A percentile compares a stretch with the other conserved stretches of the same genome.
phyloP scores from a whole-genome alignment of 2,888 invertebrate genomes.

The Petrolisthes cinctipes region DNA sequence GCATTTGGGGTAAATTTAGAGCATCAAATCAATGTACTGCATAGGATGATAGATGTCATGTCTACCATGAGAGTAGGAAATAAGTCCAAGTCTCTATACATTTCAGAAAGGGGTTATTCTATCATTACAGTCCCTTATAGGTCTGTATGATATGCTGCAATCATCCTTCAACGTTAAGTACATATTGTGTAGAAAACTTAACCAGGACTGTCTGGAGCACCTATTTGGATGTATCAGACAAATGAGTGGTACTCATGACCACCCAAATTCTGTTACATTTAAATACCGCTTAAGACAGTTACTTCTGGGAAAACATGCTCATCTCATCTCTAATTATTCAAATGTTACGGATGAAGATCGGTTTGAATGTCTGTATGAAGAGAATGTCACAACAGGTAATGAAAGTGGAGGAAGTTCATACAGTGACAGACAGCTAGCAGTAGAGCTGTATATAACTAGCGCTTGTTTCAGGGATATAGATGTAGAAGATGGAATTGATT shows the following conservation, averaged over 20 bases:
- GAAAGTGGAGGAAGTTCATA: no score
- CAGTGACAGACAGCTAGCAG: not conserved
- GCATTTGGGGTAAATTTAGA: slow-evolving; percentile 2
- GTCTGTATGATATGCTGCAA: not conserved
- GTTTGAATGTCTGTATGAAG: no score
- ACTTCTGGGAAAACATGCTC: not conserved
- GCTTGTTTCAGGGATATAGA: no score
- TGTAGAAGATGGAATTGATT: no score
- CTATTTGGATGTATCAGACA: not conserved
- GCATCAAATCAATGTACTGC: not conserved
- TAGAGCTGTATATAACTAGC: no score
- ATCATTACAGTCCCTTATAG: not conserved
- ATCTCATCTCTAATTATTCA: no score
- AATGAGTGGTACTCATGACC: no score
- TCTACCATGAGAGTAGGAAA: no score
- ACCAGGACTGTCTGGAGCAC: not conserved
- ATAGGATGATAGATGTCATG: not conserved
- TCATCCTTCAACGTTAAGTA: not conserved
- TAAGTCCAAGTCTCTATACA: no score
- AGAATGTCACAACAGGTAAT: no score
- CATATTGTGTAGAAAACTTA: not conserved
- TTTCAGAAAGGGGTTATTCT: not conserved
- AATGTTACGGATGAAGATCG: no score
- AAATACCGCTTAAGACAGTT: slow-evolving; percentile 4
- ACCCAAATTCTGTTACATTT: no score